A percentile compares a stretch with the other conserved stretches of the same genome.
Evolutionary conservation across 1,140 invertebrate species (phyloP).

Genomic region (Sycophaga agraensis): DNA sequence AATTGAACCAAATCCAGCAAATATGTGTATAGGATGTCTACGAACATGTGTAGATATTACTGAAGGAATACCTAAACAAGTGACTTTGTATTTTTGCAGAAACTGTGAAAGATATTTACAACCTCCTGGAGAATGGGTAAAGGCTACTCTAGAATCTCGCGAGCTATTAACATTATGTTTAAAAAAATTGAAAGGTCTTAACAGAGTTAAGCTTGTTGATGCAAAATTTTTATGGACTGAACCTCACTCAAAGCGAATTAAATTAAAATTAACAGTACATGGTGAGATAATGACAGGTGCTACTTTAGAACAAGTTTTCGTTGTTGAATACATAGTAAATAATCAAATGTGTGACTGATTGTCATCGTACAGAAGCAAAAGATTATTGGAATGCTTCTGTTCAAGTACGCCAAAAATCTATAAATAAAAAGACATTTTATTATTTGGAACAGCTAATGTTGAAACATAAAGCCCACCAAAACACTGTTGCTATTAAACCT

Average conservation of each 20-base stretch:
- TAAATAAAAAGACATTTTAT: conserved; percentile 97
- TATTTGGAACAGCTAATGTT: conserved; percentile 97
- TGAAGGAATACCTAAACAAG: conserved; percentile 94
- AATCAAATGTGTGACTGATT: conserved; percentile 98
- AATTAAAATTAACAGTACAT: conserved; percentile 96
- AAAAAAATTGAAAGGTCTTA: conserved; percentile 91
- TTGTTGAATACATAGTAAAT: conserved; percentile 90
- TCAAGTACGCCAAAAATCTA: conserved; percentile 82
- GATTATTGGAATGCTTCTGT: conserved; percentile 94
- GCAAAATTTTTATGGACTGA: conserved; percentile 99
- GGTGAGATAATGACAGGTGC: conserved; percentile 85
- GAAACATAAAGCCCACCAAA: conserved; percentile 90
- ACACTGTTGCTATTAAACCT: conserved; percentile 92
- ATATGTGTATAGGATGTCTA: conserved; percentile 96
- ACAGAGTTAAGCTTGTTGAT: conserved; percentile 88
- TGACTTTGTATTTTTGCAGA: conserved; percentile 83
- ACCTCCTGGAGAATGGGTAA: conserved; percentile 89
- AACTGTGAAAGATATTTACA: conserved; percentile 94
- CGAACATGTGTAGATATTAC: conserved; percentile 91
- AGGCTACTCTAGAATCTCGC: conserved; percentile 86
- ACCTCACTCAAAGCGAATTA: conserved; percentile 96
- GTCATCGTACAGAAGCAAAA: conserved; percentile 94
- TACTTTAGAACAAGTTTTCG: conserved; percentile 87
- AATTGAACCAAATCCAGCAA: conserved; percentile 93
- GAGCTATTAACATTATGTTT: conserved; percentile 91